Conservation (phyloP, 1,140 invertebrate species). For the Drosophila setifemur region DNA sequence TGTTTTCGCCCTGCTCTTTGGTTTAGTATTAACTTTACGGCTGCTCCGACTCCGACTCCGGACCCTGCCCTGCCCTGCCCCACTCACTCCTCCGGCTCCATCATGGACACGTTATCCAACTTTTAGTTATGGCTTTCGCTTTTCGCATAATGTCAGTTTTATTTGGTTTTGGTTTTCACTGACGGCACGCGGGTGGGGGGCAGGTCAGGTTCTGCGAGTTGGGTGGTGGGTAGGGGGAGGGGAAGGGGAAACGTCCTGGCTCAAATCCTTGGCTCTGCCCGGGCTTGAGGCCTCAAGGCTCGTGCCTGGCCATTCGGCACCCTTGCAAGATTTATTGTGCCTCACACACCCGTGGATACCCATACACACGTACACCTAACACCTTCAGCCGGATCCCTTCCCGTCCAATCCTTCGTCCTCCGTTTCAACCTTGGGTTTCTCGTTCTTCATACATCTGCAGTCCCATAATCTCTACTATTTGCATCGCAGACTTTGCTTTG, state of each 20-base stretch:
- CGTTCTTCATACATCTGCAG: slow-evolving; percentile 69
- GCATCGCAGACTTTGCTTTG: slow-evolving; percentile 79
- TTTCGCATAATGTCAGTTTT: slow-evolving; percentile 81
- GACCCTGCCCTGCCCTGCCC: background rate
- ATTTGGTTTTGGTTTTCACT: slow-evolving; percentile 80
- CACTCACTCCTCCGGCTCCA: slow-evolving; percentile 29
- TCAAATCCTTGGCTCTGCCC: slow-evolving; percentile 24
- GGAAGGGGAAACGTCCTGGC: slow-evolving; percentile 10
- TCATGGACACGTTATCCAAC: slow-evolving; percentile 75
- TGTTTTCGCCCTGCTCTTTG: slow-evolving; percentile 37
- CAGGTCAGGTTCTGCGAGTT: background rate
- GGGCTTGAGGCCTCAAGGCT: slow-evolving; percentile 12
- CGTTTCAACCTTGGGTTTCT: slow-evolving; percentile 14
- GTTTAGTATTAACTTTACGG: slow-evolving; percentile 66
- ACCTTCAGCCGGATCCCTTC: slow-evolving; percentile 39
- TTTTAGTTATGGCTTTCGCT: slow-evolving; percentile 81
- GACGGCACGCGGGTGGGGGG: slow-evolving; percentile 6
- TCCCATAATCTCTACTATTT: slow-evolving; percentile 80
- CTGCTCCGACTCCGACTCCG: slow-evolving; percentile 10
- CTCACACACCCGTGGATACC: slow-evolving; percentile 35
- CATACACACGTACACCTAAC: slow-evolving; percentile 45
- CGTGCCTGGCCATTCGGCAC: slow-evolving; percentile 58
- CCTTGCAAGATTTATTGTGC: slow-evolving; percentile 77
- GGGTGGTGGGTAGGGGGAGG: background rate
- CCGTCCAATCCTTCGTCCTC: background rate